Evolutionary conservation across 2,888 invertebrate species (phyloP).

Genomic region (Drosophila engyochracea): DNA sequence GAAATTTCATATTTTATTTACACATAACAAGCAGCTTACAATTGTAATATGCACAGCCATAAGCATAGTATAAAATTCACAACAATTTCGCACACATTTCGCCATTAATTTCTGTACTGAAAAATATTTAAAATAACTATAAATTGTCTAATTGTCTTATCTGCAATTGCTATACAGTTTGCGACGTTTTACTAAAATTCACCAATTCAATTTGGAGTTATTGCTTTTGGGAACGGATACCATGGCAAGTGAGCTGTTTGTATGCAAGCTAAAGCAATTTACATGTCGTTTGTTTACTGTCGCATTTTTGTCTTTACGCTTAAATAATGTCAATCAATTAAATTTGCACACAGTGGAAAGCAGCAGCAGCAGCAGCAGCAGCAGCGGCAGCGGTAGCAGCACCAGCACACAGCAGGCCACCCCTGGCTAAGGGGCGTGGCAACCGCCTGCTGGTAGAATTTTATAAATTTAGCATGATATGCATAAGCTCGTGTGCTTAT

Average conservation of each 20-base stretch:
- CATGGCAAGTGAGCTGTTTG: not conserved
- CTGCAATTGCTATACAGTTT: not conserved
- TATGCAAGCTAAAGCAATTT: slow-evolving; percentile 43
- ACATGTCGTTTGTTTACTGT: slow-evolving; percentile 57
- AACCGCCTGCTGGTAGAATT: slow-evolving; percentile 45
- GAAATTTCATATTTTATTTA: slow-evolving; percentile 52
- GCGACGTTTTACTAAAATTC: not conserved
- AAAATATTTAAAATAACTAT: not conserved
- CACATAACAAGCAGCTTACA: slow-evolving; percentile 1
- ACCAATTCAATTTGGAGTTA: not conserved
- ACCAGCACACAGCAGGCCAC: slow-evolving; percentile 7
- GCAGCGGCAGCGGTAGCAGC: not conserved
- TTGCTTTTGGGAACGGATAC: slow-evolving; percentile 3
- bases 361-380: not conserved
- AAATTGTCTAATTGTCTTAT: not conserved
- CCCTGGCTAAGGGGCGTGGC: slow-evolving; percentile 12
- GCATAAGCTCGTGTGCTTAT: slow-evolving; percentile 24
- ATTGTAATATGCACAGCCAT: not conserved
- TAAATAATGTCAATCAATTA: slow-evolving; percentile 62
- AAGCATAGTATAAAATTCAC: not conserved
- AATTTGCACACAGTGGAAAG: slow-evolving; percentile 35
- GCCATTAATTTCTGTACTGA: not conserved
- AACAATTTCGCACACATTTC: not conserved
- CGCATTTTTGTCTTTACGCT: slow-evolving; percentile 47
- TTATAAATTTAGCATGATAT: slow-evolving; percentile 53